Conservation (phyloP, 2,113 vertebrate genomes). For the Centrocercus urophasianus region DNA sequence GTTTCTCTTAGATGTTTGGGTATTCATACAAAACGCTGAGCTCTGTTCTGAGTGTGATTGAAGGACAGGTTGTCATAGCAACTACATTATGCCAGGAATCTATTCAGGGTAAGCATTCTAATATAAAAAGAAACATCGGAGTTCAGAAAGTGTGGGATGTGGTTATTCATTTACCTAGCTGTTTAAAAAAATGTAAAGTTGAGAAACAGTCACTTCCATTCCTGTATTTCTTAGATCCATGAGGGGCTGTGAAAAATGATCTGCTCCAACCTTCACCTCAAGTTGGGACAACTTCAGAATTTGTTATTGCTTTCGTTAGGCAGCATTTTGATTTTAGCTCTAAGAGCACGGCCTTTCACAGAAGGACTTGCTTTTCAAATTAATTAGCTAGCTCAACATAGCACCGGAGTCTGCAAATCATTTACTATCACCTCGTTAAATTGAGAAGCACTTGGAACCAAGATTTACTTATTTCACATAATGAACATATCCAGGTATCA, state of each 20-base stretch:
- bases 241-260: not conserved
- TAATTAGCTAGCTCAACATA: not conserved
- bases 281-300: not conserved
- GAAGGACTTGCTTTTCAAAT: not conserved
- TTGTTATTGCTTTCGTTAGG: not conserved
- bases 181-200: constrained; percentile 31
- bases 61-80: constrained; percentile 46
- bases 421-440: not conserved
- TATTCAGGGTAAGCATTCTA: not conserved
- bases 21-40: not conserved
- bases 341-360: not conserved
- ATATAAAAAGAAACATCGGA: constrained; percentile 38
- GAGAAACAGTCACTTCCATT: constrained; percentile 33
- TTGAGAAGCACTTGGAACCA: not conserved
- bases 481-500: not conserved
- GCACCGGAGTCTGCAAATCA: not conserved
- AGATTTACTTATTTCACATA: not conserved
- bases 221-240: not conserved
- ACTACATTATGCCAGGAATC: constrained; percentile 48
- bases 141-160: constrained; percentile 47
- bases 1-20: not conserved
- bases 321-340: not conserved
- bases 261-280: constrained; percentile 18
- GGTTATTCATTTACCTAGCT: constrained; percentile 48
- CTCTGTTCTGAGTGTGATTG: constrained; percentile 8